Base-by-base conservation (phyloP, 1,140 invertebrate genomes). In the Drosophila parabipectinata region DNA sequence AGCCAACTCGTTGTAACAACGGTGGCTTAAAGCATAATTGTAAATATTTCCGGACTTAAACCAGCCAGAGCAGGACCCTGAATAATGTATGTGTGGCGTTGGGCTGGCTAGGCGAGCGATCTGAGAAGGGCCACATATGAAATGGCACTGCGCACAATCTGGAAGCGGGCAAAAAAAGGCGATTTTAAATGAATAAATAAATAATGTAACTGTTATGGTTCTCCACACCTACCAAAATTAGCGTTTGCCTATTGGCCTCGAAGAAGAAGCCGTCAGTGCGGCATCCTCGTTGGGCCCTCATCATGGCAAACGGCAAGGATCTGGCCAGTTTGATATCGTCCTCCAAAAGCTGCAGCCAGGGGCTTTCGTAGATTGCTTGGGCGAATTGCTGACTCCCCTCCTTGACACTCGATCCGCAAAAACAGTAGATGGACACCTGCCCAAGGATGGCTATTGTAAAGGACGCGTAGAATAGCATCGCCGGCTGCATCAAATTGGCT, bases 11-110 rank as follows among this genome's bases (percentile, higher is more conserved):
- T 68, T 82, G 77, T 83, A 77, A 78, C 55, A 60, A 41, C 62
- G 60, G 41, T 51, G 67, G 74, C 74, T 87, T 78, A 76, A 83
- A 87, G 75, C 64, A 61, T 79, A 71, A 84, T 79, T 76, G 72
- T 56, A 82, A 78, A 79, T 75, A 71, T 80, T 63, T 69, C 53
- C 79, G 44, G 54, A 15, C 54, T 55, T 47, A 59, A 55, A 44
- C 58, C 45, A 57, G 47, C 15, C 47, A 44, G 21, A 45, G 26
- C 34, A 10, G 8, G 12, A 15, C 1, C 21, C 59, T 52, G 30
- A 64, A 57, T 39, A 52, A 32, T 54, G 32, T 37, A 45, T 54
- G 32, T 37, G 37, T 26, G 15, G 30, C 9, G 6, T 7, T 12
- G 30, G 28, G 24, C 21, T 44, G 26, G 30, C 60, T 67, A 68